Evolutionary conservation across 1,140 invertebrate genomes (phyloP).

Genomic region (Neoseiulus cucumeris): DNA sequence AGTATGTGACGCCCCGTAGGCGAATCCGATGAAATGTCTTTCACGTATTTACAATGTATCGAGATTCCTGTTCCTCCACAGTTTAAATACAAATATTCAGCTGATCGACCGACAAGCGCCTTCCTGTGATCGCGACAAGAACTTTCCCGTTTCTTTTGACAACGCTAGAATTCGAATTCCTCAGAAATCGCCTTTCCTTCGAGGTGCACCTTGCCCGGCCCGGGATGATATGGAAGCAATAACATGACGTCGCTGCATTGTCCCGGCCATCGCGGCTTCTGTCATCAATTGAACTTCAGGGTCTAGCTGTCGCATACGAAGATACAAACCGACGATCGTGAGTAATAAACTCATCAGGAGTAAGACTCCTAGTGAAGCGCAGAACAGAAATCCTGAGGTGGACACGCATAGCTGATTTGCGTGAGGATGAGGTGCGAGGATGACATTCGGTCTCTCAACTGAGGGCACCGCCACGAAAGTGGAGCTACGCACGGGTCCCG

Average conservation of each 20-base stretch:
- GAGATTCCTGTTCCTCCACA: no score
- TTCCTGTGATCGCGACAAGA: no score
- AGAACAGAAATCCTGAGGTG: not conserved
- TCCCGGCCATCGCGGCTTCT: not conserved
- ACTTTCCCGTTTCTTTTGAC: no score
- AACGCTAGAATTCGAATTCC: no score
- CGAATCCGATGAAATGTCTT: no score
- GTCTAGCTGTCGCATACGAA: constrained; percentile 1
- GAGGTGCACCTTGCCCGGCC: not conserved
- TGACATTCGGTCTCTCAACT: not conserved
- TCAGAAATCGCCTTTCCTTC: not conserved
- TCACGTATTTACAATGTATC: no score
- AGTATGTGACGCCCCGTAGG: no score
- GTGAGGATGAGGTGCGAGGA: constrained; percentile 1
- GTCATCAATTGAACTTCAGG: constrained; percentile 2
- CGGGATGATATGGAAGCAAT: not conserved
- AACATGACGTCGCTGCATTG: constrained; percentile 1
- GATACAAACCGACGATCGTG: not conserved
- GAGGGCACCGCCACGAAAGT: not conserved
- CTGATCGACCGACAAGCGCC: no score
- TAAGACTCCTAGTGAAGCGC: not conserved
- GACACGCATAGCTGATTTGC: not conserved
- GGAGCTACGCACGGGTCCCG: not conserved
- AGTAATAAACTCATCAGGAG: not conserved
- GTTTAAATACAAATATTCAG: no score